Conservation (phyloP, 2,113 vertebrate genomes). For the Charadrius vociferus region DNA sequence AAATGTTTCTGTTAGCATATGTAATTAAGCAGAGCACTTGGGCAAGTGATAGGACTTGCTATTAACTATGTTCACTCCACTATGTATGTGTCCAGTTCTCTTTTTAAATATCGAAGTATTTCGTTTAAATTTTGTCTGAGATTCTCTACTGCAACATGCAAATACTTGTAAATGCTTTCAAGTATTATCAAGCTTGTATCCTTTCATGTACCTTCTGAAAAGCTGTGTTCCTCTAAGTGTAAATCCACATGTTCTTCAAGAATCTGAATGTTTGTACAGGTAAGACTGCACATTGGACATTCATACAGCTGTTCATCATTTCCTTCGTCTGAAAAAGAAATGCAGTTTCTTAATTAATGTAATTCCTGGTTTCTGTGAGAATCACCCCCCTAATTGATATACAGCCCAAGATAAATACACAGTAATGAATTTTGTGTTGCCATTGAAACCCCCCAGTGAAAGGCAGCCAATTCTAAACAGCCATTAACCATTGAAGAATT, state of each 20-base stretch:
- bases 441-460: not conserved
- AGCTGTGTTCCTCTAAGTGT: slow-evolving; percentile 80
- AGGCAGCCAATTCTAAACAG: not conserved
- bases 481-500: not conserved
- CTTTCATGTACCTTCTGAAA: slow-evolving; percentile 71
- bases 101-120: not conserved
- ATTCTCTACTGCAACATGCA: not conserved
- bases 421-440: not conserved
- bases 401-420: not conserved
- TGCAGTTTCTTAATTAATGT: not conserved
- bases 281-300: slow-evolving; percentile 88
- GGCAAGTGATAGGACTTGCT: not conserved
- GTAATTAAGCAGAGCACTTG: not conserved
- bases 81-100: not conserved
- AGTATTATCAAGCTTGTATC: not conserved
- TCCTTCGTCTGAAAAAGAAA: slow-evolving; percentile 50
- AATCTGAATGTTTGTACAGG: slow-evolving; percentile 76
- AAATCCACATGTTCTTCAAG: slow-evolving; percentile 90
- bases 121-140: not conserved
- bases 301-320: slow-evolving; percentile 65
- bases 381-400: rapidly evolving
- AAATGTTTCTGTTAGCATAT: not conserved
- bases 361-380: not conserved
- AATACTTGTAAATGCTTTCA: not conserved
- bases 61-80: not conserved